Base-by-base conservation (phyloP, 2,113 vertebrate genomes). In the Serilophus lunatus region DNA sequence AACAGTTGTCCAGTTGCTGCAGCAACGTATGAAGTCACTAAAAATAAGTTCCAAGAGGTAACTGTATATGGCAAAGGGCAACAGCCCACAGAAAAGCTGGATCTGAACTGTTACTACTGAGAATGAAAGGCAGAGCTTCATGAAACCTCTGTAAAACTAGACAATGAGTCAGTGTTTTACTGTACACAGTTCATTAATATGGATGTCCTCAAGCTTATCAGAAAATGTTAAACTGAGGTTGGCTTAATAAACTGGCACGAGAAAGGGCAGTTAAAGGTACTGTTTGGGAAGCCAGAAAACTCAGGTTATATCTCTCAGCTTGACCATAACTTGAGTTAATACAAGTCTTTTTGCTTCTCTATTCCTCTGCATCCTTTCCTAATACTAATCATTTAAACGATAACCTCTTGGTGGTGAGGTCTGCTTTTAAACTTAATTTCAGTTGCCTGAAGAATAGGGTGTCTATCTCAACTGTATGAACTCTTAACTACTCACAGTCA, bases 1-100 rank as follows among this genome's bases (percentile, higher is more conserved):
- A 97, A 97, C 93, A 94, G 94, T 98, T 93, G 95, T 84, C 81
- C 31, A 56, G 97, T 98, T 97, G 92, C 96, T 95, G 90, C 85
- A 96, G 97, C 91, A 93, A 97, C 80, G 0, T 33, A 93, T 97
- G 96, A 98, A 75, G 94, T 97, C 96, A 97, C 97, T 97, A 97
- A 96, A 98, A 95, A 96, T 96, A 97, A 88, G 92, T 92, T 97
- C 97, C 92, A 97, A 95, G 93, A 94, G 91, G 88, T 74, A 94
- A 91, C 86, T 86, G 81, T 40, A 87, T 78, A 92, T 87, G 92
- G 95, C 92, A 93, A 97, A 97, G 92, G 93, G 93, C 92, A 97
- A 53, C 51, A 69, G 63, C 70, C 57, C 69, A 59, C 86, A 64
- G 90, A 66, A 89, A 95, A 83, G 71, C 57, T 59, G 87, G 87